Percentiles rank a stretch among this genome's conserved stretches.
These are phyloP conservation scores for Artibeus jamaicensis DNA, from an alignment of 2,797 vertebrate species.

Conservation along the genomic window DNA sequence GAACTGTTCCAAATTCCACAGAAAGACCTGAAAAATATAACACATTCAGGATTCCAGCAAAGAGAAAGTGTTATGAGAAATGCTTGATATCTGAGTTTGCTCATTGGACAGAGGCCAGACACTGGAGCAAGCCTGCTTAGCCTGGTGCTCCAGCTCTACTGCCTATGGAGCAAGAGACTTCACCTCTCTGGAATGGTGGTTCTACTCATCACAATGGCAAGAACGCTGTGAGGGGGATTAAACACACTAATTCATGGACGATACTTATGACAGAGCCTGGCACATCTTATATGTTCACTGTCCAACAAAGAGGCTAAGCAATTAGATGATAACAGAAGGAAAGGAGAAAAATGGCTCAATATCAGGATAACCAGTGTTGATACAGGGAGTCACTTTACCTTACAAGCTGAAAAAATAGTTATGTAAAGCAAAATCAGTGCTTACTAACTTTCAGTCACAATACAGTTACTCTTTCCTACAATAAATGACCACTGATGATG, in stretches of 20 bases:
- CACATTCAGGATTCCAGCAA: background rate
- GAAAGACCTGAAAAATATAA: constrained; percentile 76
- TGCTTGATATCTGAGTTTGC: background rate
- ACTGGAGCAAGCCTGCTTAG: background rate
- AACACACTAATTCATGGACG: background rate
- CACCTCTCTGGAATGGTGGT: background rate
- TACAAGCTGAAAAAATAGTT: background rate
- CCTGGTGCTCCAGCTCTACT: background rate
- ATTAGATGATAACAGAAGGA: background rate
- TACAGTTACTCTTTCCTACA: background rate
- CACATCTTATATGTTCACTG: background rate
- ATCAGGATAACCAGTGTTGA: background rate
- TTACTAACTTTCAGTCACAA: background rate
- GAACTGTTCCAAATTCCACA: constrained; percentile 92
- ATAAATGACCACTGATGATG: background rate
- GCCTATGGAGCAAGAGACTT: background rate
- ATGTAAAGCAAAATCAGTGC: background rate
- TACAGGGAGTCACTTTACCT: background rate
- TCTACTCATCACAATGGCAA: background rate
- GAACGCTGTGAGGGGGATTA: background rate
- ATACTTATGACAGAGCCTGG: background rate
- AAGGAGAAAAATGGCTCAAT: background rate
- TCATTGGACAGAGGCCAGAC: background rate
- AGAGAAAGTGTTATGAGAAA: background rate
- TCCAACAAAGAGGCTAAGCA: background rate